Percentiles rank a stretch among this genome's conserved stretches.
Conservation (phyloP, 2,113 vertebrate species). For the Ochotona princeps region DNA sequence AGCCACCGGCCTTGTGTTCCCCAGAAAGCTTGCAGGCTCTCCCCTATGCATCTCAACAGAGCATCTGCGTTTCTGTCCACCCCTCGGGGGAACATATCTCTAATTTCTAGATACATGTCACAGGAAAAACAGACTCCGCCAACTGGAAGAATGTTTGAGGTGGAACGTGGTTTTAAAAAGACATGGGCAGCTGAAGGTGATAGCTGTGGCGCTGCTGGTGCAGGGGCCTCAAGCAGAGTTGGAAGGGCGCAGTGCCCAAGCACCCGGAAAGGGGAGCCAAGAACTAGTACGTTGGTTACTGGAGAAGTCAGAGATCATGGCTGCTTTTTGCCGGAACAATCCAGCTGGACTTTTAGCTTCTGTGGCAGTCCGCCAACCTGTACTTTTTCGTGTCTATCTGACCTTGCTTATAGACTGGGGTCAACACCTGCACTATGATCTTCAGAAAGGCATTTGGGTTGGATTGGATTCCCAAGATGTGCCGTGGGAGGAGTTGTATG, state of each 20-base stretch:
- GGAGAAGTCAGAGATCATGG: constrained; percentile 64
- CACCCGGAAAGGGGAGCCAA: fast-evolving
- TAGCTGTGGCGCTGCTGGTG: constrained; percentile 81
- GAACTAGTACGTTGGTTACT: constrained; percentile 88
- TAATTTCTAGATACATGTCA: constrained; percentile 15
- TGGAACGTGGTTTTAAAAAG: constrained; percentile 17
- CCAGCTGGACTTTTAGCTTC: constrained; percentile 75
- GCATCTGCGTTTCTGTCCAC: neutral
- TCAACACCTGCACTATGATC: constrained; percentile 85
- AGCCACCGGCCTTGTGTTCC: neutral
- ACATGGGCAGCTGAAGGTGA: constrained; percentile 66
- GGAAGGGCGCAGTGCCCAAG: fast-evolving
- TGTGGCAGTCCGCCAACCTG: constrained; percentile 76
- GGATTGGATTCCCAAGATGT: constrained; percentile 54
- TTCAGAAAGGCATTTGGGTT: constrained; percentile 86
- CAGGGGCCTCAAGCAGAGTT: fast-evolving
- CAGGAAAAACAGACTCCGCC: neutral
- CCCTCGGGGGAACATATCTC: neutral
- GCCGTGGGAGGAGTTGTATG: constrained; percentile 86
- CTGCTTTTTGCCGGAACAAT: constrained; percentile 83
- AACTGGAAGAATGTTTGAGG: neutral
- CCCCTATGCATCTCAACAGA: neutral
- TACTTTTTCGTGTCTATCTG: constrained; percentile 82
- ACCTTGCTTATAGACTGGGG: constrained; percentile 85
- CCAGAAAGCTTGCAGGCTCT: neutral